These are phyloP conservation scores for Ectemnius lituratus DNA, from an alignment of 2,888 invertebrate species.

Conservation along the genomic window DNA sequence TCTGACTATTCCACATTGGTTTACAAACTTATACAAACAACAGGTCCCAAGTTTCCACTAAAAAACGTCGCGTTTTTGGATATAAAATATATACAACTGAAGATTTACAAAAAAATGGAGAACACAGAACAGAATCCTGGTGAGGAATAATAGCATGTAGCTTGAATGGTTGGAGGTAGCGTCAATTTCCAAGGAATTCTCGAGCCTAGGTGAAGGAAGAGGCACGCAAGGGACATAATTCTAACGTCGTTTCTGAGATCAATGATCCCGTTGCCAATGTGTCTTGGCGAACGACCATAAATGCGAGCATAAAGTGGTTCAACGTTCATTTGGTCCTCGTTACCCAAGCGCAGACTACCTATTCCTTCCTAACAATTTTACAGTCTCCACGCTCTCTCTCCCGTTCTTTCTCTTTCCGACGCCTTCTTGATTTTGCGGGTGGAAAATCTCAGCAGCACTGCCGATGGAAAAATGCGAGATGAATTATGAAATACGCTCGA, in stretches of 20 bases:
- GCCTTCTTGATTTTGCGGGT: not conserved
- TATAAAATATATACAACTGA: no score
- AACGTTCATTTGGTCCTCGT: conserved; percentile 43
- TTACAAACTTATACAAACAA: no score
- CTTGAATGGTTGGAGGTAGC: no score
- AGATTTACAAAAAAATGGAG: no score
- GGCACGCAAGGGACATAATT: conserved; percentile 13
- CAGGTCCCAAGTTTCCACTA: no score
- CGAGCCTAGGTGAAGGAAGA: not conserved
- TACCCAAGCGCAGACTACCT: conserved; percentile 29
- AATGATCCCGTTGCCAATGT: conserved; percentile 24
- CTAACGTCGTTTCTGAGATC: conserved; percentile 25
- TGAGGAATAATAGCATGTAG: no score
- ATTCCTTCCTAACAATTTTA: conserved; percentile 22
- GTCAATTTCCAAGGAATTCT: no score
- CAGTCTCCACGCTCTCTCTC: conserved; percentile 20
- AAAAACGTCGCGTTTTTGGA: no score
- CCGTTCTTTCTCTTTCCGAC: not conserved
- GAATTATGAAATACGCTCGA: conserved; percentile 5
- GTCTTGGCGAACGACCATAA: conserved; percentile 39
- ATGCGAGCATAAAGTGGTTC: conserved; percentile 38
- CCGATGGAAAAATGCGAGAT: conserved; percentile 2
- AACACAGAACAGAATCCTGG: no score
- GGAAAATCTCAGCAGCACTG: not conserved
- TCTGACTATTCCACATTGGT: no score